Evolutionary conservation across 2,888 invertebrate genomes (phyloP), one percentile per base, ranked within the genome.

Genomic region (Drosophila merina): DNA sequence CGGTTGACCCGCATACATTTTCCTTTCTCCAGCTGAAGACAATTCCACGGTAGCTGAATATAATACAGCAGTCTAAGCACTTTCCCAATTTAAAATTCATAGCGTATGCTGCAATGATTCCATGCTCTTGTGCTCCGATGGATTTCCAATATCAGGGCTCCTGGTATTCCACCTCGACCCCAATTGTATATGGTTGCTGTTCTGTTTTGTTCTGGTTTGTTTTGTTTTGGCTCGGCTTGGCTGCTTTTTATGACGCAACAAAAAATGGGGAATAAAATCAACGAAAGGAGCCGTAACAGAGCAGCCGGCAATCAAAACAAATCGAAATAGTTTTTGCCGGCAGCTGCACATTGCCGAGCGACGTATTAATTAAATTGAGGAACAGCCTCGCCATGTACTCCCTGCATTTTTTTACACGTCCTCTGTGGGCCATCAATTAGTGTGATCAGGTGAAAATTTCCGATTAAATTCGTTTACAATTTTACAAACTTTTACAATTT

Each of bases 351-450:
- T 73, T 64, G 56, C 74, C 30, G 56, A 57, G 63, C 63, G 42
- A 64, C 55, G 62, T 72, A 88, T 82, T 88, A 81, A 88, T 81
- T 81, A 86, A 88, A 69, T 67, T 31, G 60, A 59, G 57, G 66
- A 64, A 40, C 38, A 36, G 44, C 45, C 36, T 64, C 44, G 31
- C 47, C 47, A 38, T 31, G 51, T 26, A 58, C 57, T 33, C 45
- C 25, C 6, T 42, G 55, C 59, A 20, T 20, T 20, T 20, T 20
- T 20, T 20, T 20, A 20, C 20, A 20, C 55, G 55, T 56, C 6
- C 20, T 20, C 30, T 49, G 26, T 7, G 4, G 4, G 4, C 9
- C 25, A n/a, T 4, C 2, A 36, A 36, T 33, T 14, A 28, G 4
- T 6, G 6, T 5, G 6, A 28, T 28, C 28, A 5, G 28, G 28